Evolutionary conservation across 2,797 vertebrate genomes (phyloP), one percentile per base, ranked within the genome.

Genomic region (Myiotriccus ornatus): DNA sequence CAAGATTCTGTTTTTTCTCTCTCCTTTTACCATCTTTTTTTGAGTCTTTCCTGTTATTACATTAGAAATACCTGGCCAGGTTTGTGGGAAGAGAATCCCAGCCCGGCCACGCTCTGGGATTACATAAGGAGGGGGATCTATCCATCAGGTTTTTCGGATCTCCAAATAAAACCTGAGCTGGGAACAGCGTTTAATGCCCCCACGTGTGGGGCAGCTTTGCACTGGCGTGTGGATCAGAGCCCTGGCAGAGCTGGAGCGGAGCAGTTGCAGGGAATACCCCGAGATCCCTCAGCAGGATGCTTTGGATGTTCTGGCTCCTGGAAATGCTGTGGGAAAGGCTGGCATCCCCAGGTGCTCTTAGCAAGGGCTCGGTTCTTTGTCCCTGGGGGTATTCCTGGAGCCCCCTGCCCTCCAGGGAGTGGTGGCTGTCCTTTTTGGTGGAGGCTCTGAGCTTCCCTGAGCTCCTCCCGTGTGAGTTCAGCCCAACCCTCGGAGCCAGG

Each of bases 391-490:
- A 1, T 27, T 68, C 16, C 3, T 6, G 35, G 24, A 14, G 23
- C 23, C 53, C 27, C 0, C 24, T 27, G 59, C 18, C 0, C 9
- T 46, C 55, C 39, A 0, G 85, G 1, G 16, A 14, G 62, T 12
- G 22, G 37, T 19, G 83, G 1, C 18, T 47, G 47, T 25, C 23
- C 0, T 1, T 10, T 6, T 2, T 0, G 1, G 7, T 8, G 62
- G 0, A 10, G 28, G 9, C 73, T 63, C 27, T 4, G 47, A 5
- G 39, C 35, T 53, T 27, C 44, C 24, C 32, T 7, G 16, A 22
- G 0, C 49, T 65, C 32, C 63, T 73, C 53, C 81, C 52, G 7
- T 10, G 0, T 7, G 44, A 25, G 10, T 8, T 3, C 70, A 34
- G 84, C 5, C 2, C n/a, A 6, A 3, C 19, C 41, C 47, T 81